Conservation (phyloP, 2,113 vertebrate genomes). For the Phycodurus eques region DNA sequence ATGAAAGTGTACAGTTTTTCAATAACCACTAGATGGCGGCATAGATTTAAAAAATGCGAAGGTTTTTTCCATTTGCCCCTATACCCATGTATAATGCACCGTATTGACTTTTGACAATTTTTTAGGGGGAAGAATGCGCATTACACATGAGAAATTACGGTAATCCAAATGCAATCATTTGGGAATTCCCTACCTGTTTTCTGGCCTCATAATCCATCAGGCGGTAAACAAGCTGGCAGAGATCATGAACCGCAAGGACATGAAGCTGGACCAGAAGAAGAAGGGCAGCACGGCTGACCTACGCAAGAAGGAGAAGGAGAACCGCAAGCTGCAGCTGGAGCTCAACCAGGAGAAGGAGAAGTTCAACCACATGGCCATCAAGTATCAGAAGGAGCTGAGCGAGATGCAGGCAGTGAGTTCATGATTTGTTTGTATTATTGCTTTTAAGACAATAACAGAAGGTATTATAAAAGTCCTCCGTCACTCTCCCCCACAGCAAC, state of each 20-base stretch:
- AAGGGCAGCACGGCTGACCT: slow-evolving; percentile 93
- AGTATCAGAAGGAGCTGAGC: slow-evolving; percentile 90
- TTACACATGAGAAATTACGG: no score
- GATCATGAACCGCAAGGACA: slow-evolving; percentile 99
- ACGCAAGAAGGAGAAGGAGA: slow-evolving; percentile 98
- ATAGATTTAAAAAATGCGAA: no score
- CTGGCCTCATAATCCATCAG: slow-evolving; percentile 55
- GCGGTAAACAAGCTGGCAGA: slow-evolving; percentile 98
- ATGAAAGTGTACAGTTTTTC: no score
- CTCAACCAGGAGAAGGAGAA: slow-evolving; percentile 99
- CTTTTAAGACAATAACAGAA: neutral
- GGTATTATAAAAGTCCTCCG: neutral
- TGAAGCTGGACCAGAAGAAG: slow-evolving; percentile 94
- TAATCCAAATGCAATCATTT: neutral
- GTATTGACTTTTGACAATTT: no score
- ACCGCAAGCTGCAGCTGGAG: slow-evolving; percentile 93
- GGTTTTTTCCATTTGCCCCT: no score
- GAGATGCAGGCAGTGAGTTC: slow-evolving; percentile 93
- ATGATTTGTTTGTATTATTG: neutral
- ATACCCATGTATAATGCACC: no score
- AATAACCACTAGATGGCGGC: no score
- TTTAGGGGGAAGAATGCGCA: no score
- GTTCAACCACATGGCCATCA: slow-evolving; percentile 95
- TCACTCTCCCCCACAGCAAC: slow-evolving; percentile 77
- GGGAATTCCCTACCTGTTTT: neutral